Percentiles rank a stretch among this genome's conserved stretches.
phyloP scores from a whole-genome alignment of 1,140 invertebrate species.

The Ceratosolen fusciceps region DNA sequence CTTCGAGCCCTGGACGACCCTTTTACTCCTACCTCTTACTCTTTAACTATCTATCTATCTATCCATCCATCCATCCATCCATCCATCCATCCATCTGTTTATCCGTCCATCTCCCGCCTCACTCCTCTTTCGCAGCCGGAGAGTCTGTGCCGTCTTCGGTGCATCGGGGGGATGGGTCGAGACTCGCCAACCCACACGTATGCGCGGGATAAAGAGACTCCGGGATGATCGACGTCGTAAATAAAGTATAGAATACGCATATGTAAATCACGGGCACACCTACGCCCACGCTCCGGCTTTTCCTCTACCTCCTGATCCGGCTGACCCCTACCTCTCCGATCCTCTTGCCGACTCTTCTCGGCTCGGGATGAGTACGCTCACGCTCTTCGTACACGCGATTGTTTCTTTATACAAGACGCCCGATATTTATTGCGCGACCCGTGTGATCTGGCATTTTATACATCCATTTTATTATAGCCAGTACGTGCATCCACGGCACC shows the following conservation, averaged over 20 bases:
- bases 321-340: constrained; percentile 22
- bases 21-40: too few species aligned
- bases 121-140: constrained; percentile 43
- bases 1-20: too few species aligned
- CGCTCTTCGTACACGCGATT: not conserved
- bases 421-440: not conserved
- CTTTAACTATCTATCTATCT: too few species aligned
- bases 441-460: not conserved
- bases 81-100: constrained; percentile 40
- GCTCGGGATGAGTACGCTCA: not conserved
- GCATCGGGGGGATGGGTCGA: constrained; percentile 7
- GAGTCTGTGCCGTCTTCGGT: constrained; percentile 24
- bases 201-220: constrained; percentile 58
- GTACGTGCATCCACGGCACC: not conserved
- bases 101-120: constrained; percentile 21
- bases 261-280: constrained; percentile 70
- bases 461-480: not conserved
- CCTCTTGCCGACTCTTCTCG: not conserved
- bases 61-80: too few species aligned
- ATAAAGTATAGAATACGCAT: constrained; percentile 69
- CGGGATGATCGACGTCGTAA: constrained; percentile 69
- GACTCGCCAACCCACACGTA: constrained; percentile 57
- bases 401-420: not conserved
- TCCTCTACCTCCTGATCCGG: not conserved
- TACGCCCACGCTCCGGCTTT: constrained; percentile 57